Conservation (phyloP, 2,113 vertebrate genomes). For the Apodemus speciosus region DNA sequence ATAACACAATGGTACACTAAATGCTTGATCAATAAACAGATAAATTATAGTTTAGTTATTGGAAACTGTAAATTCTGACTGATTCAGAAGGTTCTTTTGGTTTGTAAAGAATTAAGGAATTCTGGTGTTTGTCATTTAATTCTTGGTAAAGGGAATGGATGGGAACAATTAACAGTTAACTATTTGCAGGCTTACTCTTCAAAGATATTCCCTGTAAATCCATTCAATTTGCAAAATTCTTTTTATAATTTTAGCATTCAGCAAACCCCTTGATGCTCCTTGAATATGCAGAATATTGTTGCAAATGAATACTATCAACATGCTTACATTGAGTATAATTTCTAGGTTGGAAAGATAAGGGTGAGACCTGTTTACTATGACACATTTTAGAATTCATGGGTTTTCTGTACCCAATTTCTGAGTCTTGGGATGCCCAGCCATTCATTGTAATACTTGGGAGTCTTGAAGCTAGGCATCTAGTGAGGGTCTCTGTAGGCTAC, state of each 20-base stretch:
- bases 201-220: background rate
- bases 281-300: background rate
- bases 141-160: background rate
- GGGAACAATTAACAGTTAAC: background rate
- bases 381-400: background rate
- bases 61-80: slow-evolving; percentile 15
- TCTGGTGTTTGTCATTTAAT: background rate
- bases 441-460: background rate
- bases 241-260: background rate
- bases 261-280: background rate
- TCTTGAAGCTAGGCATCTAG: background rate
- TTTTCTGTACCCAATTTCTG: background rate
- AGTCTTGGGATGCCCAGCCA: background rate
- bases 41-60: slow-evolving; percentile 28
- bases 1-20: background rate
- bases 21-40: slow-evolving; percentile 18
- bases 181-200: background rate
- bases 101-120: slow-evolving; percentile 35
- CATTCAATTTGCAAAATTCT: background rate
- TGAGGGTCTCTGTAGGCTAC: background rate
- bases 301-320: background rate
- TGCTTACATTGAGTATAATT: background rate
- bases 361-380: background rate
- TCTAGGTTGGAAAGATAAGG: background rate
- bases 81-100: slow-evolving; percentile 1